Conservation (phyloP, 2,113 vertebrate species). For the Galbula dea region DNA sequence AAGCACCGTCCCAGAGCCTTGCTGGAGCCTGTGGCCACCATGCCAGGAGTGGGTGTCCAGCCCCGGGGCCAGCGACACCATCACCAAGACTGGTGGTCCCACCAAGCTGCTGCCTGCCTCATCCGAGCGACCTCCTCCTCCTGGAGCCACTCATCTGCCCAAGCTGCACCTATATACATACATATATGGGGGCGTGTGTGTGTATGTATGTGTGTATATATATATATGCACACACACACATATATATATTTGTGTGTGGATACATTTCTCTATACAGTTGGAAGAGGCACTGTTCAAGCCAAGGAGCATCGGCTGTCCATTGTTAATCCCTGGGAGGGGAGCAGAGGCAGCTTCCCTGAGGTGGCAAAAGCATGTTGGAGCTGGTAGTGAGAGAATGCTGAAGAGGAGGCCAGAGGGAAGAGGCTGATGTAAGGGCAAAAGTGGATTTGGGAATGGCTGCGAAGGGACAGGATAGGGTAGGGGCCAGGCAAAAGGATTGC, state of each 20-base stretch:
- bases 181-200: too few relatives aligned
- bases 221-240: too few relatives aligned
- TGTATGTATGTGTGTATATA: too few relatives aligned
- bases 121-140: fast-evolving
- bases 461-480: neutral
- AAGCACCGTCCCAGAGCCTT: neutral
- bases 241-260: neutral
- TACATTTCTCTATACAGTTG: neutral
- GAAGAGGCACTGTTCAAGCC: neutral
- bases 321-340: neutral
- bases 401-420: neutral
- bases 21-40: fast-evolving
- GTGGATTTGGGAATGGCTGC: neutral
- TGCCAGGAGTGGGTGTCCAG: neutral
- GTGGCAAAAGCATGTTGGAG: neutral
- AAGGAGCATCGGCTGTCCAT: fast-evolving
- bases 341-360: fast-evolving
- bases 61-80: neutral
- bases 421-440: neutral
- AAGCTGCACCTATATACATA: fast-evolving
- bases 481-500: neutral
- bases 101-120: neutral
- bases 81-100: fast-evolving
- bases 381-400: neutral
- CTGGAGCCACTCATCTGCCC: neutral